These are phyloP conservation scores for Eurypyga helias DNA, from an alignment of 2,113 vertebrate species.

Conservation along the genomic window DNA sequence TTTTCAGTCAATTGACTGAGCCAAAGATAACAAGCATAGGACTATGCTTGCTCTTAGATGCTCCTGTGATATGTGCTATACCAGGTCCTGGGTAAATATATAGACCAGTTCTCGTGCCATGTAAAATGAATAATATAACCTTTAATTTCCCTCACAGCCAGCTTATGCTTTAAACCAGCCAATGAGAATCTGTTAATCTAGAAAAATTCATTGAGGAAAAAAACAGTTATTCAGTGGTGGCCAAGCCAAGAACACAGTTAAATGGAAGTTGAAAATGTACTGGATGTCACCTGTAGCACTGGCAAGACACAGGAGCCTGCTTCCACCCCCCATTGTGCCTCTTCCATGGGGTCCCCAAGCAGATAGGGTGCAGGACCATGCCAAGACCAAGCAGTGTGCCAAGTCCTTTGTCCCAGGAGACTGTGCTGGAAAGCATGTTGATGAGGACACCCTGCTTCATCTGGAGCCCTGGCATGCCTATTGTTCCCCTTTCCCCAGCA, in stretches of 20 bases:
- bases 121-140: not conserved
- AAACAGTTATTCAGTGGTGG: not conserved
- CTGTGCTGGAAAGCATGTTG: rapidly evolving
- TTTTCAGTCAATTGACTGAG: not conserved
- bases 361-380: rapidly evolving
- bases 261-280: not conserved
- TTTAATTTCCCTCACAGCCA: not conserved
- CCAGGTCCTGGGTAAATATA: not conserved
- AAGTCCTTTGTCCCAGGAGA: not conserved
- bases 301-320: not conserved
- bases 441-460: not conserved
- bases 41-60: not conserved
- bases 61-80: not conserved
- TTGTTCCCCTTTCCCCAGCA: rapidly evolving
- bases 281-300: not conserved
- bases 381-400: rapidly evolving
- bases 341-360: not conserved
- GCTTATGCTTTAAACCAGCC: not conserved
- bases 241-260: not conserved
- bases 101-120: not conserved
- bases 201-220: not conserved
- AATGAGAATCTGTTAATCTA: not conserved
- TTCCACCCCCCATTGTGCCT: not conserved
- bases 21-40: not conserved
- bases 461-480: no score